These are phyloP conservation scores for Agelas oroides DNA, from an alignment of 37 sponge, comb jelly and placozoan species.

Conservation along the genomic window DNA sequence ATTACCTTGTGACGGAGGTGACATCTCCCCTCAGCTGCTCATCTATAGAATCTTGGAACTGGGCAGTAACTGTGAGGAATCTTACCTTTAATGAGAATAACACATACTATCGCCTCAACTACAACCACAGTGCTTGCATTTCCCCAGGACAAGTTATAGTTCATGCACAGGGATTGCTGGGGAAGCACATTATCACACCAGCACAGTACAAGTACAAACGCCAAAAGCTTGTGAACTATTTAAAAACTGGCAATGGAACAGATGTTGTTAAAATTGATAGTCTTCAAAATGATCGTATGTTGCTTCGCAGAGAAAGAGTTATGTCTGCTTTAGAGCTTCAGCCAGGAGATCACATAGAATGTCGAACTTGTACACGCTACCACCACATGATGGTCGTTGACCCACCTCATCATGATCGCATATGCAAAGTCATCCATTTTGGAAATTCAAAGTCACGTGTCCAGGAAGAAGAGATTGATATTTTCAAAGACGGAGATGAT, in stretches of 20 bases:
- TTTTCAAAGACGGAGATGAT: background rate
- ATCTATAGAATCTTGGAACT: background rate
- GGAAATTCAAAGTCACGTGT: no score
- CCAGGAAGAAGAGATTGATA: no score
- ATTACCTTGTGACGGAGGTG: conserved; percentile 26
- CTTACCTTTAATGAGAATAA: background rate
- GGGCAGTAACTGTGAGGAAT: background rate
- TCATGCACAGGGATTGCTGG: background rate
- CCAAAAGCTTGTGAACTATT: conserved; percentile 15
- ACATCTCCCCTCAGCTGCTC: background rate
- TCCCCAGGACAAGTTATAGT: background rate
- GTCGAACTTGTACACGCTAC: background rate
- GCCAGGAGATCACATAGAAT: conserved; percentile 34
- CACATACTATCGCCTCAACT: conserved; percentile 1
- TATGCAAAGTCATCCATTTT: no score
- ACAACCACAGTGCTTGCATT: conserved; percentile 10
- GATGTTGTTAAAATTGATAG: background rate
- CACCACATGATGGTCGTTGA: conserved; percentile 19
- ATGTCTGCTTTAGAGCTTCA: background rate
- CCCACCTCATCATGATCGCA: no score
- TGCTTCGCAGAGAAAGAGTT: conserved; percentile 20
- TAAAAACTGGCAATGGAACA: conserved; percentile 7
- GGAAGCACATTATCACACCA: background rate
- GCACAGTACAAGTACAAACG: background rate
- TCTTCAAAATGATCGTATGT: conserved; percentile 19